These are phyloP conservation scores for Chymomyza caudatula DNA, from an alignment of 2,888 invertebrate genomes.

Conservation along the genomic window DNA sequence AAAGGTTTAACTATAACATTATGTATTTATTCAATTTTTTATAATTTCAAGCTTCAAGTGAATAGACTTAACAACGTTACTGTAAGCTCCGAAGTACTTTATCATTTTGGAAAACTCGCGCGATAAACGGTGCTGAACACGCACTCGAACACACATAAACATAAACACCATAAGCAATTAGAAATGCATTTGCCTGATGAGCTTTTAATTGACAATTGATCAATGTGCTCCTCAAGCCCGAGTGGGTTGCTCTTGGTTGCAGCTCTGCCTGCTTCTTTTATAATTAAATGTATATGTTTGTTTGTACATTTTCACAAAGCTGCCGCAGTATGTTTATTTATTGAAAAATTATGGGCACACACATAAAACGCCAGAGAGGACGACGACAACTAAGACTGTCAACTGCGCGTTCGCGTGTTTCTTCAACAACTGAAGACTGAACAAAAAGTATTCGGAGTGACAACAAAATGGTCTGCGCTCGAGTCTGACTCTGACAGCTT, in stretches of 20 bases:
- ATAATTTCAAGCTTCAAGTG: too few relatives aligned
- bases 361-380: background rate
- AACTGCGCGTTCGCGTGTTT: constrained; percentile 38
- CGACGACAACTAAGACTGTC: constrained; percentile 14
- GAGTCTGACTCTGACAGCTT: background rate
- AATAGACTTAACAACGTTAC: too few relatives aligned
- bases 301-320: background rate
- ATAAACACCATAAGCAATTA: background rate
- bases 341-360: background rate
- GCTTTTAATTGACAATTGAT: background rate
- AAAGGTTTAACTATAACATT: too few relatives aligned
- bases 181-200: background rate
- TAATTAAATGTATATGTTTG: too few relatives aligned
- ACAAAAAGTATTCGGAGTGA: background rate
- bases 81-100: too few relatives aligned
- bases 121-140: too few relatives aligned
- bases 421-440: constrained; percentile 29
- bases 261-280: background rate
- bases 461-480: background rate
- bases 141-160: background rate
- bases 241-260: background rate
- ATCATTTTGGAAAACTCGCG: background rate
- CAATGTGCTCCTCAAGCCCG: background rate
- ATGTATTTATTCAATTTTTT: too few relatives aligned
- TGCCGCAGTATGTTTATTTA: background rate